phyloP scores from a whole-genome alignment of 2,888 invertebrate species.

The Agrilus mali region DNA sequence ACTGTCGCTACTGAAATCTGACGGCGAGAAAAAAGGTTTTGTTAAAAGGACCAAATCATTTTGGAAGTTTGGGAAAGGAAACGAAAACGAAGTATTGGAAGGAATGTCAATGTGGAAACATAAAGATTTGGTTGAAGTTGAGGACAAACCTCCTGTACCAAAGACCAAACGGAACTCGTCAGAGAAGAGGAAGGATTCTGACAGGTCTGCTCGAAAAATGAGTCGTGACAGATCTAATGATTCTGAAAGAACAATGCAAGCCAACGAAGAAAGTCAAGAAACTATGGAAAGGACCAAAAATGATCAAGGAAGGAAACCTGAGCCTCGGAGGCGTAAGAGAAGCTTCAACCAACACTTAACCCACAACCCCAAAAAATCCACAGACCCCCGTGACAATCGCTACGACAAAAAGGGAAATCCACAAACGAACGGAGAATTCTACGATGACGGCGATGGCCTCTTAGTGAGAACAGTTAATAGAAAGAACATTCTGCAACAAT shows the following conservation, averaged over 20 bases:
- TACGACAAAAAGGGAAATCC: slow-evolving; percentile 9
- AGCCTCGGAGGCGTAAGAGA: slow-evolving; percentile 21
- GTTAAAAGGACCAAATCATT: slow-evolving; percentile 76
- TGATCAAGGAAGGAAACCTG: slow-evolving; percentile 33
- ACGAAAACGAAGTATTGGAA: slow-evolving; percentile 63
- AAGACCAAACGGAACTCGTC: slow-evolving; percentile 31
- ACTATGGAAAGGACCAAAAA: slow-evolving; percentile 10
- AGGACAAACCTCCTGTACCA: slow-evolving; percentile 35
- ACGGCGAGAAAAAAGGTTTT: slow-evolving; percentile 48
- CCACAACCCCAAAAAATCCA: slow-evolving; percentile 6
- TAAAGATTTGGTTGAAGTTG: slow-evolving; percentile 66
- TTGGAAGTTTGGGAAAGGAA: slow-evolving; percentile 68
- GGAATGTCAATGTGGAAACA: slow-evolving; percentile 84
- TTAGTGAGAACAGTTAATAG: slow-evolving; percentile 61
- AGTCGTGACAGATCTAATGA: slow-evolving; percentile 31
- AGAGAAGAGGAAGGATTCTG: slow-evolving; percentile 25
- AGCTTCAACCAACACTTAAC: slow-evolving; percentile 30
- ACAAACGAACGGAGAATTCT: slow-evolving; percentile 47
- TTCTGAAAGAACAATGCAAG: slow-evolving; percentile 32
- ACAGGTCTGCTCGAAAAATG: slow-evolving; percentile 2
- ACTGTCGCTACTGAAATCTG: slow-evolving; percentile 37
- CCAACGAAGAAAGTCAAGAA: slow-evolving; percentile 19
- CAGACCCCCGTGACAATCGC: slow-evolving; percentile 4
- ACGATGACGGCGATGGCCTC: slow-evolving; percentile 53
- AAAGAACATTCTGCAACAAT: slow-evolving; percentile 59